Evolutionary conservation across 2,888 invertebrate species (phyloP).

Genomic region (Adela reaumurella): DNA sequence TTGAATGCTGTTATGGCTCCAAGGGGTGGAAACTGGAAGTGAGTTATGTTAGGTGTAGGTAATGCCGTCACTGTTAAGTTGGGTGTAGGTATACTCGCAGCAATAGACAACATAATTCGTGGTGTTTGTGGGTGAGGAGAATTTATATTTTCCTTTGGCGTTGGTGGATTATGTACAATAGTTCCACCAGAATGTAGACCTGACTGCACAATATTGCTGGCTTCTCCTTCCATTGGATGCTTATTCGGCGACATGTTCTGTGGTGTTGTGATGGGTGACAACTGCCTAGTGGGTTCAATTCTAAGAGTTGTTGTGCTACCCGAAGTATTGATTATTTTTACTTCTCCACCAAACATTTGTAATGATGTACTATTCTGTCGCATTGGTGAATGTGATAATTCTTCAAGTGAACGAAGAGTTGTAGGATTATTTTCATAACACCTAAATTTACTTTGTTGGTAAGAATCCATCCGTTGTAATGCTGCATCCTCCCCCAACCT

Average conservation of each 20-base stretch:
- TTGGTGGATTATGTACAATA: slow-evolving; percentile 61
- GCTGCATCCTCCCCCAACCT: slow-evolving; percentile 38
- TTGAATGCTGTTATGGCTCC: slow-evolving; percentile 69
- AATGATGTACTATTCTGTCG: slow-evolving; percentile 50
- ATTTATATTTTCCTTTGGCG: slow-evolving; percentile 39
- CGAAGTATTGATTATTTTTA: slow-evolving; percentile 67
- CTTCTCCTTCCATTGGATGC: slow-evolving; percentile 42
- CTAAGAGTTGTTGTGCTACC: slow-evolving; percentile 67
- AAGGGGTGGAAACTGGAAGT: slow-evolving; percentile 65
- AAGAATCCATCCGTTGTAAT: slow-evolving; percentile 36
- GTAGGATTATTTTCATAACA: slow-evolving; percentile 45
- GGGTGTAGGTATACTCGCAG: slow-evolving; percentile 50
- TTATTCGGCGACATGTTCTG: slow-evolving; percentile 47
- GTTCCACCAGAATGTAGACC: slow-evolving; percentile 82
- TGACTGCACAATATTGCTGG: slow-evolving; percentile 71
- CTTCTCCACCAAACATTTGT: slow-evolving; percentile 77
- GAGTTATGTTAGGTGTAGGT: slow-evolving; percentile 40
- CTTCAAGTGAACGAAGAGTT: slow-evolving; percentile 52
- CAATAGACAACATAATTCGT: slow-evolving; percentile 54
- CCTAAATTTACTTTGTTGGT: slow-evolving; percentile 47
- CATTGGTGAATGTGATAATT: slow-evolving; percentile 52
- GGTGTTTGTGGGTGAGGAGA: slow-evolving; percentile 49
- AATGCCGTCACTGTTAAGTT: slow-evolving; percentile 43
- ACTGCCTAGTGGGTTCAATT: slow-evolving; percentile 61
- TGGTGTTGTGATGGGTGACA: slow-evolving; percentile 55